These are phyloP conservation scores for Hylyphantes graminicola DNA, from an alignment of 1,140 invertebrate genomes.

Conservation along the genomic window DNA sequence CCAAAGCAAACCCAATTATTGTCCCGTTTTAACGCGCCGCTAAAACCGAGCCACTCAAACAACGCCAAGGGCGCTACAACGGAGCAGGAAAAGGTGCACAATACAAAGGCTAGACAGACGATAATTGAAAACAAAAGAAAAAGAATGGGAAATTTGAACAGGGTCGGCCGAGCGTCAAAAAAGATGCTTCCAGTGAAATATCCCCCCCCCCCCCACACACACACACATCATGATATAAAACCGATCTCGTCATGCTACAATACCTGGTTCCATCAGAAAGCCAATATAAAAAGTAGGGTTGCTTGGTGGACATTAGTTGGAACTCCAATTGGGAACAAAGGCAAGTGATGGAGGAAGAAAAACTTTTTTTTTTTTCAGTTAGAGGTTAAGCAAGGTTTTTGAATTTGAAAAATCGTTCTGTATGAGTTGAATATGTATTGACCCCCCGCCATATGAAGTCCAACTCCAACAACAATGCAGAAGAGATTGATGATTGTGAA, in stretches of 20 bases:
- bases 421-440: no score
- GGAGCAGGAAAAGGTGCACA: background rate
- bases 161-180: slow-evolving; percentile 26
- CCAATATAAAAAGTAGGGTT: slow-evolving; percentile 40
- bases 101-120: background rate
- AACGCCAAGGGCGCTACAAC: background rate
- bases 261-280: background rate
- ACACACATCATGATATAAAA: slow-evolving; percentile 10
- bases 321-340: no score
- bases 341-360: no score
- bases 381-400: background rate
- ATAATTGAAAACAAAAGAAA: slow-evolving; percentile 61
- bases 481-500: no score
- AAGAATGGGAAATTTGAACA: slow-evolving; percentile 25
- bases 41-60: background rate
- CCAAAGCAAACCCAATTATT: background rate
- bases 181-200: slow-evolving; percentile 26
- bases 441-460: no score
- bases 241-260: slow-evolving; percentile 23
- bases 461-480: no score
- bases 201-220: slow-evolving; percentile 3
- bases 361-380: no score
- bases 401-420: background rate
- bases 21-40: no score
- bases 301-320: background rate